These are phyloP conservation scores for Spodoptera picta DNA, from an alignment of 2,888 invertebrate species.

Conservation along the genomic window DNA sequence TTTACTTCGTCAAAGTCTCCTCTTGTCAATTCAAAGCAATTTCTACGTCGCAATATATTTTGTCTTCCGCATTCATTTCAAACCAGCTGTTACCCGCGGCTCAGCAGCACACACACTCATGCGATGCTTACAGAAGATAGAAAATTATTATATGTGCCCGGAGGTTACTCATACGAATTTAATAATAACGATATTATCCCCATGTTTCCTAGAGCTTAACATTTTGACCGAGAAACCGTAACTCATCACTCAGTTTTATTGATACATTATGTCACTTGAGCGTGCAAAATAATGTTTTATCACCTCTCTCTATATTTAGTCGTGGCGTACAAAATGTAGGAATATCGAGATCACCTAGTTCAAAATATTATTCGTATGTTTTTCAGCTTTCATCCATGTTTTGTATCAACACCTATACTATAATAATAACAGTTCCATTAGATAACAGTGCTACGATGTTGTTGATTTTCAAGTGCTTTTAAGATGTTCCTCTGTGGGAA, in stretches of 20 bases:
- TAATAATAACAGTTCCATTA: constrained; percentile 14
- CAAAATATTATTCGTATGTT: constrained; percentile 25
- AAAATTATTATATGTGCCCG: constrained; percentile 18
- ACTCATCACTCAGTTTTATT: constrained; percentile 49
- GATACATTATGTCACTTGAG: constrained; percentile 43
- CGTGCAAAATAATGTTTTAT: constrained; percentile 52
- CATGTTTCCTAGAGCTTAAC: constrained; percentile 26
- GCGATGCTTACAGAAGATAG: constrained; percentile 1
- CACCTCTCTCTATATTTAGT: constrained; percentile 42
- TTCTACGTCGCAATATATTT: not conserved
- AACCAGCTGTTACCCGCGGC: not conserved
- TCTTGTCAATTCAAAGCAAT: not conserved
- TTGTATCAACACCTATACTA: constrained; percentile 18
- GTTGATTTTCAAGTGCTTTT: constrained; percentile 3
- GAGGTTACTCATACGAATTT: constrained; percentile 13
- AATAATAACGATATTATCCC: constrained; percentile 13
- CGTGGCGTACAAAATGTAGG: constrained; percentile 27
- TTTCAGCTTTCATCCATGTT: constrained; percentile 28
- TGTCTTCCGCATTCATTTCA: constrained; percentile 27
- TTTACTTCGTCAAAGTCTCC: not conserved
- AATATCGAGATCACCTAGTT: constrained; percentile 31
- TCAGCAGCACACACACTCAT: not conserved
- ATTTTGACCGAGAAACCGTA: constrained; percentile 29
- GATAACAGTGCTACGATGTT: constrained; percentile 17
- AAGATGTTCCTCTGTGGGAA: not conserved